Evolutionary conservation across 2,888 invertebrate genomes (phyloP), one percentile per base, ranked within the genome.

Genomic region (Plagodis dolabraria): DNA sequence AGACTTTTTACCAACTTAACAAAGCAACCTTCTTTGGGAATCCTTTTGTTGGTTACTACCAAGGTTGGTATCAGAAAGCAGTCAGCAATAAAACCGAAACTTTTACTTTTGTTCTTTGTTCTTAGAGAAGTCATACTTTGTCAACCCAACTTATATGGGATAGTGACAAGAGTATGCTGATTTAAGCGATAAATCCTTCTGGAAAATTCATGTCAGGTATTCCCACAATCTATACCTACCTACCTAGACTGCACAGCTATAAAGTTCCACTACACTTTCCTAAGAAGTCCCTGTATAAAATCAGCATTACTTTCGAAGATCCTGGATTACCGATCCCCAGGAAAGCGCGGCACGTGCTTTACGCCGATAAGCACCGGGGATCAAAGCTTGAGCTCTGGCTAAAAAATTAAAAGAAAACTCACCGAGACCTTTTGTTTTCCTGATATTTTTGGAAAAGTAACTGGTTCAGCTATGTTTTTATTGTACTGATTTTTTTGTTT

Each of bases 321-420:
- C 67, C 63, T 50, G 73, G 79, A 78, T 79, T 78, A 80, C 69
- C 64, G 70, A 69, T 75, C 70, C 67, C 71, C 54, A 53, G 61
- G 64, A 65, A 68, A 68, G 68, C 65, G 65, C 64, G 54, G 69
- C 63, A 75, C 77, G 77, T 77, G 76, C 72, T 67, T 65, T 68
- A 70, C 70, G 71, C 69, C 68, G 73, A 57, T 65, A 69, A 76
- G 73, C 74, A 67, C 65, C 60, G 57, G 57, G 74, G 76, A 76
- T 78, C 76, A 74, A 63, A 60, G 57, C 65, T 52, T 72, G 72
- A 78, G 72, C 79, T 72, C 71, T 71, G 58, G 64, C 65, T 69
- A 72, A 75, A 78, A 79, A 79, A 79, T 78, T 78, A 79, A 79
- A 77, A 76, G 71, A 70, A 75, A 65, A 65, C 63, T 58, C 56